phyloP scores from a whole-genome alignment of 1,140 invertebrate species.

The Drosophila arawakana region DNA sequence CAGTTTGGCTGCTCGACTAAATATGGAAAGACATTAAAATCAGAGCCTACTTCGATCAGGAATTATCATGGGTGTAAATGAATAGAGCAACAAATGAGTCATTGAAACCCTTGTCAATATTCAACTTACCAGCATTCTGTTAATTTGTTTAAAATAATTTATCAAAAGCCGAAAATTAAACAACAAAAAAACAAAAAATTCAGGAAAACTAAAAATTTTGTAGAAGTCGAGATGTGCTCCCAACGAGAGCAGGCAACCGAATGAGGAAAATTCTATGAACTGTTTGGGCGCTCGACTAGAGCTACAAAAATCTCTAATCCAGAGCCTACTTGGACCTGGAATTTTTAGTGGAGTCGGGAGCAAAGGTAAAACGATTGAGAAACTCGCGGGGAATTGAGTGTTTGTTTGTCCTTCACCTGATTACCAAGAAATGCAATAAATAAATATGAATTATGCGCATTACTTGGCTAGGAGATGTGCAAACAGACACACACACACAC shows the following conservation, averaged over 20 bases:
- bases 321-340: not conserved
- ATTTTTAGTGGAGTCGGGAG: not conserved
- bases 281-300: no score
- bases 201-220: not conserved
- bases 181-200: not conserved
- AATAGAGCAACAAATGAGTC: no score
- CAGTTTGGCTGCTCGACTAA: no score
- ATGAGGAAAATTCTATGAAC: not conserved
- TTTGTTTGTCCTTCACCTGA: conserved; percentile 60
- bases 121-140: no score
- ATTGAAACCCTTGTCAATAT: no score
- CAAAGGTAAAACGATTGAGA: conserved; percentile 7
- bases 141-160: no score
- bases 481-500: conserved; percentile 33
- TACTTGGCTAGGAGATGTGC: conserved; percentile 56
- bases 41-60: no score
- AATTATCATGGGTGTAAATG: no score
- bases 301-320: not conserved
- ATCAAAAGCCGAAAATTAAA: no score
- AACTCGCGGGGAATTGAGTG: conserved; percentile 3
- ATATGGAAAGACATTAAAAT: no score
- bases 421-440: conserved; percentile 62
- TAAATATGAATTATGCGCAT: conserved; percentile 77
- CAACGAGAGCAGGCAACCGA: not conserved
- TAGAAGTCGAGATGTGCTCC: not conserved